Evolutionary conservation across 2,888 invertebrate species (phyloP).

Genomic region (Drosophila rubida): DNA sequence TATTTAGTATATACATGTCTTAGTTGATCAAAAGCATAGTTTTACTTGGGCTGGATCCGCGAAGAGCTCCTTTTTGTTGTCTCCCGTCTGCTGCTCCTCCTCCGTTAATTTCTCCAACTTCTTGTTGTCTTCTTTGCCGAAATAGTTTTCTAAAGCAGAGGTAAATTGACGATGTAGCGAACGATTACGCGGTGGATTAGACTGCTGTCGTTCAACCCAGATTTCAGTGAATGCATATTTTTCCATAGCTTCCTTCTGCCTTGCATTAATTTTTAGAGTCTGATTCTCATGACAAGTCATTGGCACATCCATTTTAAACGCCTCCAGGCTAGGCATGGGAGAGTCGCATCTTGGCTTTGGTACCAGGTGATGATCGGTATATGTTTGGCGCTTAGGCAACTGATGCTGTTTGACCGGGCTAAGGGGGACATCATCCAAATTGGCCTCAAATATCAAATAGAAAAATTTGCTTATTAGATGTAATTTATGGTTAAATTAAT

Average conservation of each 20-base stretch:
- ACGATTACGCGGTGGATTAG: background rate
- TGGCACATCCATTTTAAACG: constrained; percentile 25
- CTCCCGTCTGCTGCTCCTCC: constrained; percentile 3
- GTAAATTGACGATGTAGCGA: constrained; percentile 21
- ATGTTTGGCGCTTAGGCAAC: background rate
- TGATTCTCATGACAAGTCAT: background rate
- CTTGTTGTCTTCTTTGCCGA: background rate
- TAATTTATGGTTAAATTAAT: too few species aligned
- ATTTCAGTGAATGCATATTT: constrained; percentile 51
- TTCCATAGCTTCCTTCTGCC: constrained; percentile 9
- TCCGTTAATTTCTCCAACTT: background rate
- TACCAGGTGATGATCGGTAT: constrained; percentile 17
- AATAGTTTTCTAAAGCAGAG: constrained; percentile 40
- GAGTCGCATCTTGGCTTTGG: background rate
- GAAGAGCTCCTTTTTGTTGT: background rate
- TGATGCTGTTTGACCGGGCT: background rate
- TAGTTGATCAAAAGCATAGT: background rate
- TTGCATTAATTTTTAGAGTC: background rate
- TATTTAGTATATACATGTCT: background rate
- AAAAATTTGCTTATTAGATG: background rate
- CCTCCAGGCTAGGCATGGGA: constrained; percentile 19
- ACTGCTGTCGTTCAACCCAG: constrained; percentile 52
- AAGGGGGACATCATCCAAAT: background rate
- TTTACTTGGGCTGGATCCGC: constrained; percentile 11
- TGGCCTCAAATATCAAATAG: background rate